These are phyloP conservation scores for Cryptocephalus moraei DNA, from an alignment of 2,888 invertebrate genomes.

Conservation along the genomic window DNA sequence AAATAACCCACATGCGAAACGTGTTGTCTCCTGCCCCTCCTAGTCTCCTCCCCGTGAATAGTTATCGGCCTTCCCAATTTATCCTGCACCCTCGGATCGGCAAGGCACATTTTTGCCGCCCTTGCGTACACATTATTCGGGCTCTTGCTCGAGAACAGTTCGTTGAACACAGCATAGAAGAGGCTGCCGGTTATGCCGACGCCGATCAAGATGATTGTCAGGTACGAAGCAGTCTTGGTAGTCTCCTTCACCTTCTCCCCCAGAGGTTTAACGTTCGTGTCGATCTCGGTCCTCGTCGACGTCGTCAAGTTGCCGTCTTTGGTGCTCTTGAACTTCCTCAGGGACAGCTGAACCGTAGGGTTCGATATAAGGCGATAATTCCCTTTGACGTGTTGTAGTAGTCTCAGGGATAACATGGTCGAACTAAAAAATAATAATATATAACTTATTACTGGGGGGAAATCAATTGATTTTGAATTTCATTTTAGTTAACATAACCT, in stretches of 20 bases:
- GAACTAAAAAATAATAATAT: neutral
- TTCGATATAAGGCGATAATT: constrained; percentile 7
- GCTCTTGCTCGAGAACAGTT: constrained; percentile 81
- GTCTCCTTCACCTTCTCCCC: constrained; percentile 80
- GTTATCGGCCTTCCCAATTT: constrained; percentile 84
- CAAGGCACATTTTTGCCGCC: constrained; percentile 65
- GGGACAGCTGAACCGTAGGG: constrained; percentile 6
- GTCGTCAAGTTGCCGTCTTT: constrained; percentile 10
- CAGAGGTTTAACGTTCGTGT: constrained; percentile 50
- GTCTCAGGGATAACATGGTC: constrained; percentile 10
- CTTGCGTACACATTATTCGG: constrained; percentile 75
- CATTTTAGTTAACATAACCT: too few species aligned
- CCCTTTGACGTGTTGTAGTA: constrained; percentile 8
- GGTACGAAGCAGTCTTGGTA: constrained; percentile 79
- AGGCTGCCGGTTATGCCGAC: constrained; percentile 72
- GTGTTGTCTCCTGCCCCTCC: constrained; percentile 61
- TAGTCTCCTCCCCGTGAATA: constrained; percentile 79
- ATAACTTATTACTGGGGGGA: neutral
- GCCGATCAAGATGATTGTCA: constrained; percentile 62
- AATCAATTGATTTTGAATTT: too few species aligned
- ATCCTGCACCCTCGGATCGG: constrained; percentile 67
- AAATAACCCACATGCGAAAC: constrained; percentile 69
- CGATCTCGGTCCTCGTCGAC: constrained; percentile 23
- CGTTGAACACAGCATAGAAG: constrained; percentile 74
- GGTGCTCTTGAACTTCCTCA: constrained; percentile 11